Conservation (phyloP, 2,113 vertebrate genomes). For the Bombycilla garrulus region DNA sequence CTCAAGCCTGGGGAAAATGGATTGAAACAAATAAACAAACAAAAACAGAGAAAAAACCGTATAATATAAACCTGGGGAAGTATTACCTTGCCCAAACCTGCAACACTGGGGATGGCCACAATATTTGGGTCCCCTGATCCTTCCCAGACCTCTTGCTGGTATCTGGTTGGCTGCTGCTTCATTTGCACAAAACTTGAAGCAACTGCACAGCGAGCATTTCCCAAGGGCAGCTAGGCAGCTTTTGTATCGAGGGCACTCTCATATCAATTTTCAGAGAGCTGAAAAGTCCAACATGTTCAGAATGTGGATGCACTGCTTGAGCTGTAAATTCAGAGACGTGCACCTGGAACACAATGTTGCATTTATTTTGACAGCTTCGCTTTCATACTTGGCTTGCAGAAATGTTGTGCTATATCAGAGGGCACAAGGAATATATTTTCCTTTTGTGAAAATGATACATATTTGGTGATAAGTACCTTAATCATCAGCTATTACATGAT, state of each 20-base stretch:
- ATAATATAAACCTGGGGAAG: background rate
- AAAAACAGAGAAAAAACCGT: background rate
- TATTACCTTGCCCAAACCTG: background rate
- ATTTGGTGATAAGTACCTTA: background rate
- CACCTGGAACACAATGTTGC: background rate
- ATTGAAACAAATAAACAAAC: background rate
- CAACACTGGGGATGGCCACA: background rate
- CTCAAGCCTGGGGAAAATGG: background rate
- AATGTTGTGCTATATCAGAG: background rate
- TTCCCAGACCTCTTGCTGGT: background rate
- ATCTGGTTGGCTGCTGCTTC: background rate
- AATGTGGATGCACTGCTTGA: background rate
- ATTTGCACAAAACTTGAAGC: background rate
- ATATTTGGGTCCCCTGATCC: rapidly evolving
- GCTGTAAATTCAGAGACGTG: background rate
- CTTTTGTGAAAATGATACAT: background rate
- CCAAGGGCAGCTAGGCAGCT: background rate
- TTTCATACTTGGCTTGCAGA: constrained; percentile 20
- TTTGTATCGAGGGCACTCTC: background rate
- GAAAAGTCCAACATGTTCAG: background rate
- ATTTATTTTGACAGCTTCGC: background rate
- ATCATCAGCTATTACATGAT: background rate
- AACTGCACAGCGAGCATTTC: background rate
- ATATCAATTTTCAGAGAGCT: background rate
- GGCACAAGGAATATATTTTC: background rate